Evolutionary conservation across 2,797 vertebrate genomes (phyloP).

Genomic region (Cyprinodon diabolis): DNA sequence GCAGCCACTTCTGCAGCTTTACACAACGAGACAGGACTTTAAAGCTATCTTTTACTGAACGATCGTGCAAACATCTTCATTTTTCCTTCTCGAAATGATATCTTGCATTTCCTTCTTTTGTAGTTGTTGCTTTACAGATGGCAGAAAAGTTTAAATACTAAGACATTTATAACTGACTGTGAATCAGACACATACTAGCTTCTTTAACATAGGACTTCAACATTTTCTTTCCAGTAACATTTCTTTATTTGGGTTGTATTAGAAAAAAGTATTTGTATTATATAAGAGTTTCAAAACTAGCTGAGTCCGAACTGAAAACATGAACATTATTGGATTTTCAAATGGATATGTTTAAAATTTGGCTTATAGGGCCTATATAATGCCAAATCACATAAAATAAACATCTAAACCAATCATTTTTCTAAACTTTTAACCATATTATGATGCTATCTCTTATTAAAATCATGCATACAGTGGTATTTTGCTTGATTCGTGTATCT

Average conservation of each 20-base stretch:
- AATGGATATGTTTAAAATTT: not conserved
- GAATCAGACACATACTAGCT: not conserved
- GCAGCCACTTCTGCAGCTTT: not conserved
- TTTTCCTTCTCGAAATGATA: not conserved
- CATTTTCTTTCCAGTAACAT: not conserved
- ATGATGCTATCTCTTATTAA: too few species aligned
- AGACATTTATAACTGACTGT: not conserved
- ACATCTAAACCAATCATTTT: too few species aligned
- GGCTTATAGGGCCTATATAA: not conserved
- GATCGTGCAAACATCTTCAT: not conserved
- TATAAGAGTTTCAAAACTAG: too few species aligned
- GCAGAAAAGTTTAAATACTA: not conserved
- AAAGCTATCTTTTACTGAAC: not conserved
- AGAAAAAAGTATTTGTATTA: not conserved
- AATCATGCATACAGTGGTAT: too few species aligned
- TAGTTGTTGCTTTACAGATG: not conserved
- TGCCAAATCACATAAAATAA: too few species aligned
- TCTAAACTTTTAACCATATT: too few species aligned
- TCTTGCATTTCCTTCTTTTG: not conserved
- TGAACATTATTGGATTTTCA: not conserved
- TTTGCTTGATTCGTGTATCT: too few species aligned
- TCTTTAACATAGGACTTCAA: not conserved
- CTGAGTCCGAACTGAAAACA: not conserved
- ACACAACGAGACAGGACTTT: not conserved
- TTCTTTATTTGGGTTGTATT: not conserved